Evolutionary conservation across 2,888 invertebrate species (phyloP), one percentile per base, ranked within the genome.

Genomic region (Amaurobius ferox): DNA sequence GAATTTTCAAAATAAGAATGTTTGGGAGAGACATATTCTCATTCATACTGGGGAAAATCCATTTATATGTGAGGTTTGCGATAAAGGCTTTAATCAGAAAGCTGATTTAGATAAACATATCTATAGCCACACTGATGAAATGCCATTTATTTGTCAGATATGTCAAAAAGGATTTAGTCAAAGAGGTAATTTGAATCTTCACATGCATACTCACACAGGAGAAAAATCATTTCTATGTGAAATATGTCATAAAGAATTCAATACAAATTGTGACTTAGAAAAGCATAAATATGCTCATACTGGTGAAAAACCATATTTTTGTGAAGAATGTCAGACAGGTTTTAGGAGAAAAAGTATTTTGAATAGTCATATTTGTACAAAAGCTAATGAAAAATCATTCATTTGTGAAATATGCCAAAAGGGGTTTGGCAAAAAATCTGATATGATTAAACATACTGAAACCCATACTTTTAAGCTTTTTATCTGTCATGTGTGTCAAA

Each of bases 91-190:
- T 77, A 64, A 70, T 2, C 83, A 77, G 16, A 83, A 83, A 30
- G 83, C 76, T 64, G 77, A 83, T 29, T 35, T 83, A 26, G 77
- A 29, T 64, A 71, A 76, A 19, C 83, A 83, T 39, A 83, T 83
- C 70, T 77, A 64, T 28, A 64, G 64, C 23, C 83, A 83, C 29
- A 83, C 83, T 7, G 83, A 77, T 30, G 83, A 83, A 32, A 71
- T 71, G 28, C 83, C 83, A 13, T 83, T 83, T n/a, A 77, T 66
- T 3, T 83, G 83, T 30, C 70, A 71, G 62, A 76, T 77, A 32
- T 83, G 83, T 48, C 76, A 77, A 3, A 83, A 83, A 55, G 83
- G 83, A 16, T 83, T 83, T 83, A 71, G 71, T 30, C 71, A 71
- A 77, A 83, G 77, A 62, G 83, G 77, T 48, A 83, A 83, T 61